Conservation (phyloP, 2,888 invertebrate genomes). For the Oeneis ivallda region DNA sequence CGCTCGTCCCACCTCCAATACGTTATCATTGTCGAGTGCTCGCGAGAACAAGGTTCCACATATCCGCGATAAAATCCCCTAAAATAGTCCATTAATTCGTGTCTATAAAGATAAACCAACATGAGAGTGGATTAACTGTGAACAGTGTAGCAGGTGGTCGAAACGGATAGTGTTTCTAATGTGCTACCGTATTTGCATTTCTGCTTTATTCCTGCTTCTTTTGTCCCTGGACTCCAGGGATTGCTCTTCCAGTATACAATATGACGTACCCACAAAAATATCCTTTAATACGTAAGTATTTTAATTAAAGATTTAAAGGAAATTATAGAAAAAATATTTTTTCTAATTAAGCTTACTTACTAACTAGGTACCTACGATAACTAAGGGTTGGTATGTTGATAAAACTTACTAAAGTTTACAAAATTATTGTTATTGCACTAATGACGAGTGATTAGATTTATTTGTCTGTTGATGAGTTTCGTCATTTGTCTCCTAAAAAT, state of each 20-base stretch:
- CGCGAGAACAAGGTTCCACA: constrained; percentile 37
- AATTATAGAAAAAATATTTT: too few species aligned
- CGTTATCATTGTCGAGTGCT: constrained; percentile 54
- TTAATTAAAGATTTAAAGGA: not conserved
- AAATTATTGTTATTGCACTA: too few species aligned
- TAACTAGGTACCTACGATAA: too few species aligned
- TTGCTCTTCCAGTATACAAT: constrained; percentile 69
- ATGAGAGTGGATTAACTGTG: constrained; percentile 44
- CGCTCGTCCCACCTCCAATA: constrained; percentile 50
- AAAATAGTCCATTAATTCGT: constrained; percentile 24
- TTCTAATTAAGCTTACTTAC: too few species aligned
- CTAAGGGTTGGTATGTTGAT: too few species aligned
- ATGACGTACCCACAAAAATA: constrained; percentile 66
- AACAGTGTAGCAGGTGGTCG: constrained; percentile 45
- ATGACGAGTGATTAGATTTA: too few species aligned
- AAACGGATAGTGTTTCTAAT: constrained; percentile 68
- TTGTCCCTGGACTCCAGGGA: constrained; percentile 71
- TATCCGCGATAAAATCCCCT: constrained; percentile 29
- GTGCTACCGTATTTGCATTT: constrained; percentile 65
- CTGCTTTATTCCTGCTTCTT: constrained; percentile 62
- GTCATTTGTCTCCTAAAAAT: too few species aligned
- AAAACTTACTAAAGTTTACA: too few species aligned
- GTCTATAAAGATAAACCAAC: constrained; percentile 35
- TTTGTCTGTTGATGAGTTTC: too few species aligned
- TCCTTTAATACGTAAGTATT: constrained; percentile 72